phyloP scores from a whole-genome alignment of 2,888 invertebrate genomes.

The Drosophila sordidula region DNA sequence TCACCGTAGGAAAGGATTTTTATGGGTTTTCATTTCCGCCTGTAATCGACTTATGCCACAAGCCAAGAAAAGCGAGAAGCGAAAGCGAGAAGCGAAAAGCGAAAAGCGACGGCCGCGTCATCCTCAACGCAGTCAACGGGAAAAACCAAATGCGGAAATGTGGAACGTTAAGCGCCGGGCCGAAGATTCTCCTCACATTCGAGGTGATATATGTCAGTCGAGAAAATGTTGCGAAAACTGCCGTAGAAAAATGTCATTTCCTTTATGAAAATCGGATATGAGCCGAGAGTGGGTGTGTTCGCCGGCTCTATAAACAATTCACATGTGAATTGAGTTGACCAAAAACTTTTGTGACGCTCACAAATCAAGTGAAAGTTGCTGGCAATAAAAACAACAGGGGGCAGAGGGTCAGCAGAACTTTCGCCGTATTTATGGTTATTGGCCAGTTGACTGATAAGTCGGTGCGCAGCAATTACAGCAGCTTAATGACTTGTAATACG shows the following conservation, averaged over 20 bases:
- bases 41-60: slow-evolving; percentile 72
- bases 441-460: slow-evolving; percentile 56
- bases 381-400: slow-evolving; percentile 70
- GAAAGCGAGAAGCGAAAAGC: neutral
- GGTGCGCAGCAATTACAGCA: slow-evolving; percentile 62
- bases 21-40: slow-evolving; percentile 84
- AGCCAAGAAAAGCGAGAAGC: slow-evolving; percentile 13
- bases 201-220: slow-evolving; percentile 72
- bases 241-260: slow-evolving; percentile 76
- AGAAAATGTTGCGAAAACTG: slow-evolving; percentile 48
- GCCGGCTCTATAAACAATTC: slow-evolving; percentile 51
- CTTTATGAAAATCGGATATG: slow-evolving; percentile 76
- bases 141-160: slow-evolving; percentile 84
- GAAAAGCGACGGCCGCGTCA: slow-evolving; percentile 5
- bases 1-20: slow-evolving; percentile 85
- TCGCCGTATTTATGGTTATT: slow-evolving; percentile 71
- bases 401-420: slow-evolving; percentile 10
- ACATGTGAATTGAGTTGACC: slow-evolving; percentile 56
- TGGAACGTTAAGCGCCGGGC: slow-evolving; percentile 80
- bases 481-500: slow-evolving; percentile 78
- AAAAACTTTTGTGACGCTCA: slow-evolving; percentile 60
- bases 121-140: slow-evolving; percentile 86
- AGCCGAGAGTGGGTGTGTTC: slow-evolving; percentile 29
- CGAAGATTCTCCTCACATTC: slow-evolving; percentile 39
- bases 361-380: slow-evolving; percentile 67